phyloP scores from a whole-genome alignment of 2,888 invertebrate species.

The Dicycla oo region DNA sequence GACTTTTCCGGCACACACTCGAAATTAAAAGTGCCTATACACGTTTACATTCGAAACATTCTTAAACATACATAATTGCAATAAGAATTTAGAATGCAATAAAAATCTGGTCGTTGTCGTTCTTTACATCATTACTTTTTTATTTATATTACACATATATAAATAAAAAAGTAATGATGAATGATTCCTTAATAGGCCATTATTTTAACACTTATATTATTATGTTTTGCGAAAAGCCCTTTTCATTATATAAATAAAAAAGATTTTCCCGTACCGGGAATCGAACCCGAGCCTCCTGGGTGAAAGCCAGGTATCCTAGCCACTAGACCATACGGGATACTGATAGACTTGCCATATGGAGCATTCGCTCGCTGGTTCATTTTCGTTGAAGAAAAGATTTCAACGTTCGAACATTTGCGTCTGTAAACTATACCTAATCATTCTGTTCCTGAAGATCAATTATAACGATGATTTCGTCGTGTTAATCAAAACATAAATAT shows the following conservation, averaged over 20 bases:
- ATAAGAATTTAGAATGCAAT: neutral
- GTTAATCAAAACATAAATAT: neutral
- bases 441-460: neutral
- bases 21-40: neutral
- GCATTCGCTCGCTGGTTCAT: neutral
- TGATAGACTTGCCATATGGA: fast-evolving
- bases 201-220: no score
- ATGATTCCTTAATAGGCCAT: no score
- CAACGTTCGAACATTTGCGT: conserved; percentile 63
- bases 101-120: neutral
- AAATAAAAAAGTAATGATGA: no score
- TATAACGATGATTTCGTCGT: neutral
- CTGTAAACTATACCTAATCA: neutral
- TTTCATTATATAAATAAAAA: conserved; percentile 12
- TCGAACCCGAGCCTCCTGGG: conserved; percentile 94
- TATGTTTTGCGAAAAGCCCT: neutral
- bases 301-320: conserved; percentile 94
- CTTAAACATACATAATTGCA: neutral
- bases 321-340: conserved; percentile 92
- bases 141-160: neutral
- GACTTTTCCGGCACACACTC: conserved; percentile 27
- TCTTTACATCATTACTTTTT: neutral
- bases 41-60: neutral
- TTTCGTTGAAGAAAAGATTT: conserved; percentile 72
- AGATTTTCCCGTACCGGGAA: conserved; percentile 92